phyloP scores from a whole-genome alignment of 1,140 invertebrate species.

The Drosophila subobscura region DNA sequence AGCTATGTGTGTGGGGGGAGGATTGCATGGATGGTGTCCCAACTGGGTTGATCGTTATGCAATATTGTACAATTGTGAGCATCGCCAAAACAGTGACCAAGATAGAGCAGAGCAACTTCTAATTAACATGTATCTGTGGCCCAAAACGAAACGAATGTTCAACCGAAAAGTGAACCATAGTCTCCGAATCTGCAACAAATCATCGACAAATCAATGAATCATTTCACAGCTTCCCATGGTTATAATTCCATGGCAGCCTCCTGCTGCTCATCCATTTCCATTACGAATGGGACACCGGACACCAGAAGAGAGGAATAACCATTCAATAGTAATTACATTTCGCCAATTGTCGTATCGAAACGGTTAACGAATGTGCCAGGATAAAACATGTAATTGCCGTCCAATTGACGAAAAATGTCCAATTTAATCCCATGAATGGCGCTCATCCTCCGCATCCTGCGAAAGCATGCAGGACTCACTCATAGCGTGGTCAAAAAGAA shows the following conservation, averaged over 20 bases:
- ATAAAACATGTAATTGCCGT: constrained; percentile 61
- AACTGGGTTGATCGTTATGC: constrained; percentile 42
- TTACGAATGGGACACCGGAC: constrained; percentile 17
- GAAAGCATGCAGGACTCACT: neutral
- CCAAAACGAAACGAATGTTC: too few species aligned
- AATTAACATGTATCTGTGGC: too few species aligned
- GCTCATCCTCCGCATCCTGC: constrained; percentile 6
- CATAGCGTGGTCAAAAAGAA: constrained; percentile 35
- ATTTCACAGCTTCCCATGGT: neutral
- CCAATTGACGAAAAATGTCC: constrained; percentile 65
- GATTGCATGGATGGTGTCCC: too few species aligned
- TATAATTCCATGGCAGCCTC: neutral
- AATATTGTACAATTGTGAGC: constrained; percentile 66
- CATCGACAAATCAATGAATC: too few species aligned
- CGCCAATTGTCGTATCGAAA: constrained; percentile 20
- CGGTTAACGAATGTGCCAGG: constrained; percentile 13
- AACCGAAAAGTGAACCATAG: too few species aligned
- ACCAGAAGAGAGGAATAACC: neutral
- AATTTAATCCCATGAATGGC: constrained; percentile 33
- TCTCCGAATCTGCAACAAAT: too few species aligned
- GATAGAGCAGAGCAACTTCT: too few species aligned
- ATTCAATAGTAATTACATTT: constrained; percentile 31
- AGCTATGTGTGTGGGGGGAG: constrained; percentile 1
- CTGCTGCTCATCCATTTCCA: constrained; percentile 6
- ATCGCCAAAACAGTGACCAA: too few species aligned